Percentiles rank a stretch among this genome's conserved stretches.
phyloP scores from a whole-genome alignment of 2,113 vertebrate species.

The Austrofundulus limnaeus region DNA sequence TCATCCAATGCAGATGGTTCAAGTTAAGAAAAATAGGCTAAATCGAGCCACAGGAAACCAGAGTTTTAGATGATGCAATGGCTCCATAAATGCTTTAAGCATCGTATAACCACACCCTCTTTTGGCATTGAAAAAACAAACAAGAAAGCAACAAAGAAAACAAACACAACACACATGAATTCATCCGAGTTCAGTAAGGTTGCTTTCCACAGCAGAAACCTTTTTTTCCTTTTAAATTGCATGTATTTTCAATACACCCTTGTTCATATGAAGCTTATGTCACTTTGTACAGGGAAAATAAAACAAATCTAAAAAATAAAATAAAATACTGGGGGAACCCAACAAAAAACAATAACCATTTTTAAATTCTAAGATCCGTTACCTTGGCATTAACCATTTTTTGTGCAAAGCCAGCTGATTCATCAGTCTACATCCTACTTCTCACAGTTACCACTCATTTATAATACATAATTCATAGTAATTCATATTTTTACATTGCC shows the following conservation, averaged over 20 bases:
- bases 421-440: conserved; percentile 40
- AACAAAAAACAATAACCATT: conserved; percentile 23
- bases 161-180: conserved; percentile 60
- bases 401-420: conserved; percentile 75
- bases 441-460: conserved; percentile 62
- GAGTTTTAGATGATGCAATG: conserved; percentile 53
- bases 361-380: conserved; percentile 40
- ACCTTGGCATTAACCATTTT: conserved; percentile 51
- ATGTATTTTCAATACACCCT: conserved; percentile 55
- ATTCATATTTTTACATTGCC: conserved; percentile 42
- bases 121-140: conserved; percentile 77
- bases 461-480: conserved; percentile 47
- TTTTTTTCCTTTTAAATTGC: conserved; percentile 55
- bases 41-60: conserved; percentile 57
- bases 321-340: neutral
- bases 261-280: conserved; percentile 38
- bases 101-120: conserved; percentile 56
- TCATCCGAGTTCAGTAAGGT: conserved; percentile 60
- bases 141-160: conserved; percentile 47
- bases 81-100: conserved; percentile 54
- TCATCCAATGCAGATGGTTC: conserved; percentile 62
- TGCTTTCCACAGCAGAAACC: conserved; percentile 61
- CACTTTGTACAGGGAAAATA: conserved; percentile 55
- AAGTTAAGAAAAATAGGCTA: conserved; percentile 63
- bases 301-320: neutral